phyloP scores from a whole-genome alignment of 2,797 vertebrate genomes.

The Eremophila alpestris region DNA sequence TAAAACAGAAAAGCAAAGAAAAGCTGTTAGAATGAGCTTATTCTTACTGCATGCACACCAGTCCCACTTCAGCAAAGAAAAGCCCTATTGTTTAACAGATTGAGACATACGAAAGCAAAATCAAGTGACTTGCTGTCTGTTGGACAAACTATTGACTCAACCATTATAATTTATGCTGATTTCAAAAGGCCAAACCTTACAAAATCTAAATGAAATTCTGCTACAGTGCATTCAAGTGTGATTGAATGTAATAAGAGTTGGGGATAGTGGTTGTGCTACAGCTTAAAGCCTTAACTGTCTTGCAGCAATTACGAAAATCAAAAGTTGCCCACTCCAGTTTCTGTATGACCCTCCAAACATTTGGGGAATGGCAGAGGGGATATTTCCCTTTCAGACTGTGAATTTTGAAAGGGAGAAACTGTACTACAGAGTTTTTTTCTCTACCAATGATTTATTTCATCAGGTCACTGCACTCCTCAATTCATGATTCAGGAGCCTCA shows the following conservation, averaged over 20 bases:
- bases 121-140: not conserved
- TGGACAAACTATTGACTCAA: constrained; percentile 16
- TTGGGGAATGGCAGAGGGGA: not conserved
- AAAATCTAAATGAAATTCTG: constrained; percentile 10
- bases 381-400: not conserved
- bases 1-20: constrained; percentile 8
- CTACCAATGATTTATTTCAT: not conserved
- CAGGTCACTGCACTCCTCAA: not conserved
- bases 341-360: not conserved
- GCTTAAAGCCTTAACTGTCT: not conserved
- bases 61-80: constrained; percentile 30
- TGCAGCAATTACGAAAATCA: not conserved
- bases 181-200: not conserved
- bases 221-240: not conserved
- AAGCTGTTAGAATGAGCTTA: constrained; percentile 31
- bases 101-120: constrained; percentile 29
- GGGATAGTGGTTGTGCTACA: not conserved
- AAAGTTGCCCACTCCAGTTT: not conserved
- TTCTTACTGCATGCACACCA: not conserved
- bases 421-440: not conserved
- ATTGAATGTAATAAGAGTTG: not conserved
- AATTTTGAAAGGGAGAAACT: not conserved
- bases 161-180: constrained; percentile 8
- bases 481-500: not conserved
- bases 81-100: constrained; percentile 27